Base-by-base conservation (phyloP, 2,888 invertebrate species). In the Chloroclystis v-ata region DNA sequence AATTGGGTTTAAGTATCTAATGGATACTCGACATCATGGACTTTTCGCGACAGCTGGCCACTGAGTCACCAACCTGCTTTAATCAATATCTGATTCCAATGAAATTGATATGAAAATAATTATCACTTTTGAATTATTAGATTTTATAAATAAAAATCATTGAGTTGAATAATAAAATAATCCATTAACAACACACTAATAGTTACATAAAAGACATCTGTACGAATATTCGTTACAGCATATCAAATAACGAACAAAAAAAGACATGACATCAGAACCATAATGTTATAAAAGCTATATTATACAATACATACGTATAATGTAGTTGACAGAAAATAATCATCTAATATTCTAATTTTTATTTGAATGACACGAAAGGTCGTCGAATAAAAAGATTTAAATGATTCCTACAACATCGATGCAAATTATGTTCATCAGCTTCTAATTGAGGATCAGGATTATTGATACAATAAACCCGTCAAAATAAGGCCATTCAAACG, bases 1-100 rank as follows among this genome's bases (percentile, higher is more conserved):
- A 71, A 61, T 58, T 66, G 14, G 13, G 32, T 32, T 59, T 65
- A 72, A 67, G 72, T 69, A 73, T 68, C 57, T 67, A 20, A 65
- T 67, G 35, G 65, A 74, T 75, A 82, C 79, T 82, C 77, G 78
- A 80, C 78, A 80, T 75, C 74, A 16, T 72, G 77, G 72, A 80
- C 74, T 78, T 81, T 82, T 81, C 77, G 78, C 80, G 75, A 78
- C 86, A 86, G 84, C 84, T 87, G 86, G 85, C 73, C 65, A 54
- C 60, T 86, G 86, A 87, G 64, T 87, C 86, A 87, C 76, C 55
- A 82, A 85, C 86, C 80, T 76, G 86, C 77, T 78, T 57, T 60
- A 62, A 55, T 52, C 60, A 60, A 67, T 70, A 70, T 37, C 65
- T 63, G 72, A 73, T 74, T 72, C 76, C 74, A 75, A 72, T 78